Conservation (phyloP, 2,797 vertebrate genomes). For the Amniataba percoides region DNA sequence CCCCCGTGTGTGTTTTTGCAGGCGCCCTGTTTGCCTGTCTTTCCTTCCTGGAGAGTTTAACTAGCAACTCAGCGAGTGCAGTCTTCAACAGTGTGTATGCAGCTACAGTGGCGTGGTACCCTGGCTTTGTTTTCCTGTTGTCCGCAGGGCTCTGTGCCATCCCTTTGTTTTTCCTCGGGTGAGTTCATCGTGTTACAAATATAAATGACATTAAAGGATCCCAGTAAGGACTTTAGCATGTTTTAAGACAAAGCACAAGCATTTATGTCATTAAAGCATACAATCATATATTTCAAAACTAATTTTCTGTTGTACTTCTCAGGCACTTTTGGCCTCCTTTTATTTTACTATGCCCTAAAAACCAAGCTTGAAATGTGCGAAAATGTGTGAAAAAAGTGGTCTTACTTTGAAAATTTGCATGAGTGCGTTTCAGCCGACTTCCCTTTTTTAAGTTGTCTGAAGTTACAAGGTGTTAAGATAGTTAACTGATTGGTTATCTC, state of each 20-base stretch:
- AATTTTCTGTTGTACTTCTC: background rate
- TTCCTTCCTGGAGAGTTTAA: constrained; percentile 90
- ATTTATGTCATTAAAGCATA: background rate
- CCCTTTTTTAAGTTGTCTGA: background rate
- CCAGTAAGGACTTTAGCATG: background rate
- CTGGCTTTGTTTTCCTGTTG: constrained; percentile 92
- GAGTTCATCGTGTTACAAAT: constrained; percentile 63
- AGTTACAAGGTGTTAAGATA: background rate
- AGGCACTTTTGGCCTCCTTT: background rate
- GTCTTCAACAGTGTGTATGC: constrained; percentile 91
- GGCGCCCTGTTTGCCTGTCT: constrained; percentile 94
- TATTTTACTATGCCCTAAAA: background rate
- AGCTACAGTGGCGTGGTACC: constrained; percentile 89
- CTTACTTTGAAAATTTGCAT: no score
- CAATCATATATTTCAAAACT: background rate
- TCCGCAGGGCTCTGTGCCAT: constrained; percentile 88
- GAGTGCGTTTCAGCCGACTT: no score
- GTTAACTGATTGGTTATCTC: background rate
- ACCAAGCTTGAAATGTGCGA: background rate
- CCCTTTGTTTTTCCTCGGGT: constrained; percentile 89
- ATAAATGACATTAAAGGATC: constrained; percentile 4
- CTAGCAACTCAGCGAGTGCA: constrained; percentile 72
- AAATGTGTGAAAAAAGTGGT: no score
- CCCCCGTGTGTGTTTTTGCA: constrained; percentile 67
- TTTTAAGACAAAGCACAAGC: background rate